These are phyloP conservation scores for Tubulanus polymorphus DNA, from an alignment of 2,888 invertebrate species.

Conservation along the genomic window DNA sequence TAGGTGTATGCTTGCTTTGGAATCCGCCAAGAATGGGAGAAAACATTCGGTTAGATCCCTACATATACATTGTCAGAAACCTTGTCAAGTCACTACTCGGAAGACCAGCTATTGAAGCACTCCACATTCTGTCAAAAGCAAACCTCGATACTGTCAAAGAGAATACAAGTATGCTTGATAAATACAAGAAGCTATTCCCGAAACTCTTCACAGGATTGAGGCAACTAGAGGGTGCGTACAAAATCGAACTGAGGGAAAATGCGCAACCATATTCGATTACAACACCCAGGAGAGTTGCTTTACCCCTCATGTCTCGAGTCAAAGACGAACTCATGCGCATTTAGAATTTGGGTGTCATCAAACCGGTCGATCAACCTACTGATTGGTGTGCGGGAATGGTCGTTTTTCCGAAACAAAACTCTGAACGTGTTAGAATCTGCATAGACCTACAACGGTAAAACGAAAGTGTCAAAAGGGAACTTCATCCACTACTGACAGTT, in stretches of 20 bases:
- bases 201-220: slow-evolving; percentile 15
- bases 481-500: slow-evolving; percentile 9
- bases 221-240: slow-evolving; percentile 17
- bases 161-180: neutral
- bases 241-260: slow-evolving; percentile 16
- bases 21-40: neutral
- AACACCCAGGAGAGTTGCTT: slow-evolving; percentile 35
- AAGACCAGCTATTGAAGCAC: neutral
- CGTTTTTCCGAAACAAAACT: slow-evolving; percentile 28
- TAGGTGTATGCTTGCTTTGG: neutral
- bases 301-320: slow-evolving; percentile 35
- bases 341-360: slow-evolving; percentile 30
- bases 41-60: neutral
- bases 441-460: slow-evolving; percentile 18
- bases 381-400: slow-evolving; percentile 48
- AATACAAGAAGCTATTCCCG: neutral
- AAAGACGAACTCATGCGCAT: slow-evolving; percentile 36
- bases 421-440: slow-evolving; percentile 14
- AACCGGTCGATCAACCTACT: slow-evolving; percentile 32
- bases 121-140: neutral
- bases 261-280: slow-evolving; percentile 31
- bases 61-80: neutral
- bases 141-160: neutral
- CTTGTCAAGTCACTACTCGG: neutral
- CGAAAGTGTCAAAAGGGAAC: slow-evolving; percentile 13